Conservation (phyloP, 2,113 vertebrate species). For the Tiliqua scincoides region DNA sequence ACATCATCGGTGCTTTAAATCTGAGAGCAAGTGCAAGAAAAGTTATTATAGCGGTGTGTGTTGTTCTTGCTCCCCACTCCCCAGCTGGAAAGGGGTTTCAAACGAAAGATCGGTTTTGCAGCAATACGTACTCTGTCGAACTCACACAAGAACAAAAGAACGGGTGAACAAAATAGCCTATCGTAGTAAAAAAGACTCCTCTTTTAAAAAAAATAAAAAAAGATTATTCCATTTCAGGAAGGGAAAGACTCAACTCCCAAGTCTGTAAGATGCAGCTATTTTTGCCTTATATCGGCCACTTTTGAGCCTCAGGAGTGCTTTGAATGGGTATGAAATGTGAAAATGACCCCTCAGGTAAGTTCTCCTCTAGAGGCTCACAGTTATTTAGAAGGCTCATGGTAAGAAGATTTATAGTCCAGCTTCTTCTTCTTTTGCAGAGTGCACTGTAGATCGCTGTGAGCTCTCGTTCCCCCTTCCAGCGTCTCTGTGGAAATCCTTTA, state of each 20-base stretch:
- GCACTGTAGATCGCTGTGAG: rapidly evolving
- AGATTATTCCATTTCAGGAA: constrained; percentile 72
- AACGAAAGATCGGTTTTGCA: constrained; percentile 35
- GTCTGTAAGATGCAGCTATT: constrained; percentile 66
- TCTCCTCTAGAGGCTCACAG: constrained; percentile 72
- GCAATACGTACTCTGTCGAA: constrained; percentile 23
- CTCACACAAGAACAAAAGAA: background rate
- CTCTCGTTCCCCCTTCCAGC: background rate
- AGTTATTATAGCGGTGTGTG: constrained; percentile 63
- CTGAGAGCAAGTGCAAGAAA: constrained; percentile 59
- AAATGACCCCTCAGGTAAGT: constrained; percentile 58
- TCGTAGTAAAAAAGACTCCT: constrained; percentile 63
- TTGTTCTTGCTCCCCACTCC: constrained; percentile 34
- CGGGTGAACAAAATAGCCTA: constrained; percentile 51
- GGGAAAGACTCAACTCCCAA: constrained; percentile 67
- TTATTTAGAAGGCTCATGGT: constrained; percentile 36
- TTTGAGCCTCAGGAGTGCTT: constrained; percentile 57
- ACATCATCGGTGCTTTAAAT: constrained; percentile 73
- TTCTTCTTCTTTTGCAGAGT: constrained; percentile 32
- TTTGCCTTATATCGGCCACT: constrained; percentile 60
- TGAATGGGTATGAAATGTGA: constrained; percentile 58
- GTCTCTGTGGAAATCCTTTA: constrained; percentile 44
- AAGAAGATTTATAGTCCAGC: background rate
- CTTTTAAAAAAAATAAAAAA: constrained; percentile 50
- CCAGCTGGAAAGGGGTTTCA: background rate